Conservation (phyloP, 2,888 invertebrate species). For the Pandemis cinnamomeana region DNA sequence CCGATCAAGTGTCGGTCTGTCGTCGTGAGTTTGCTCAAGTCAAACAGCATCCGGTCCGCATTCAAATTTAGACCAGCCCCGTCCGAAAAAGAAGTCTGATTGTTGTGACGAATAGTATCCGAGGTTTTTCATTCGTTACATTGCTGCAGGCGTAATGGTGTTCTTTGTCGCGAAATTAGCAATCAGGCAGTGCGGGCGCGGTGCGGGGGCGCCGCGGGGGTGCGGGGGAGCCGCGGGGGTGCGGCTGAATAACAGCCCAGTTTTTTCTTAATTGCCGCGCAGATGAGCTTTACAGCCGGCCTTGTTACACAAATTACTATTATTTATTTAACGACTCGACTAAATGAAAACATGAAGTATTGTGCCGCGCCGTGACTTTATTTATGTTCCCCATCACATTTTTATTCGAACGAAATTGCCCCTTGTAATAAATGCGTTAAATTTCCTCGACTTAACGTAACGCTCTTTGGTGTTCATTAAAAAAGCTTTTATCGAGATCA, state of each 20-base stretch:
- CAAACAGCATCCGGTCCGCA: not conserved
- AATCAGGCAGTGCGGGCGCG: slow-evolving; percentile 67
- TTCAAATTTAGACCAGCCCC: slow-evolving; percentile 12
- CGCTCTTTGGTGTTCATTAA: slow-evolving; percentile 22
- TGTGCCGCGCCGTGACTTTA: slow-evolving; percentile 44
- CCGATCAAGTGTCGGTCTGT: not conserved
- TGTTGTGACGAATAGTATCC: slow-evolving; percentile 41
- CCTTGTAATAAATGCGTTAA: slow-evolving; percentile 20
- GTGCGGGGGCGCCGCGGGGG: slow-evolving; percentile 47
- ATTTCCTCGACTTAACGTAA: not conserved
- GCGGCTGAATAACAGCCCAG: slow-evolving; percentile 64
- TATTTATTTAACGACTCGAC: slow-evolving; percentile 68
- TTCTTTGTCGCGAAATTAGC: slow-evolving; percentile 80
- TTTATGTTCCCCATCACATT: slow-evolving; percentile 31
- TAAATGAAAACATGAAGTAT: slow-evolving; percentile 69
- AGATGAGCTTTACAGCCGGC: slow-evolving; percentile 71
- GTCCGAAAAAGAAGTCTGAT: slow-evolving; percentile 18
- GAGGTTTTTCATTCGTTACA: slow-evolving; percentile 66
- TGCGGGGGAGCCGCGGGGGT: slow-evolving; percentile 31
- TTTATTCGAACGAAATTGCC: slow-evolving; percentile 24
- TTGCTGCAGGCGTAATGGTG: slow-evolving; percentile 65
- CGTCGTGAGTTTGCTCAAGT: slow-evolving; percentile 1
- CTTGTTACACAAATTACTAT: slow-evolving; percentile 68
- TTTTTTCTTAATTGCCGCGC: slow-evolving; percentile 74
- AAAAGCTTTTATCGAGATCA: slow-evolving; percentile 42